Conservation (phyloP, 2,888 invertebrate species). For the Zele albiditarsus region DNA sequence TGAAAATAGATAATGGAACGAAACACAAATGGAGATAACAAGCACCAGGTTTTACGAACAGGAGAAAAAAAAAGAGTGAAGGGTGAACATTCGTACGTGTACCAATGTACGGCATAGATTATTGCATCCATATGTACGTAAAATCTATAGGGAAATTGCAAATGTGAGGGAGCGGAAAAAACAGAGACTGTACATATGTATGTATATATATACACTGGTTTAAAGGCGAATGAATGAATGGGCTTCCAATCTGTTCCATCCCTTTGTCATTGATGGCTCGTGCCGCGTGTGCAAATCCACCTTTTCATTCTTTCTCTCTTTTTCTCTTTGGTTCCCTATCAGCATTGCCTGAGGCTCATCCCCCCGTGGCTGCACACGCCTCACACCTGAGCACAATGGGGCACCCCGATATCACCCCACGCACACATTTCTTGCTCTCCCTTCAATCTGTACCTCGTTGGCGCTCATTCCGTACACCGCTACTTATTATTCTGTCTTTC, state of each 20-base stretch:
- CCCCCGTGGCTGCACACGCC: slow-evolving; percentile 64
- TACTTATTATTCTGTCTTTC: slow-evolving; percentile 36
- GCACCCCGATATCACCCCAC: slow-evolving; percentile 64
- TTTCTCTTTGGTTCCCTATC: slow-evolving; percentile 38
- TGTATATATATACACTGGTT: slow-evolving; percentile 4
- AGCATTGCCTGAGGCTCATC: slow-evolving; percentile 39
- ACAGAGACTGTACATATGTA: slow-evolving; percentile 13
- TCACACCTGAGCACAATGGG: slow-evolving; percentile 72
- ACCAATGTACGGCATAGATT: slow-evolving; percentile 7
- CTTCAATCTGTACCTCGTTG: slow-evolving; percentile 35
- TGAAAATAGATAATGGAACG: background rate
- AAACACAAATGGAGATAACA: slow-evolving; percentile 23
- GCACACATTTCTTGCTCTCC: slow-evolving; percentile 27
- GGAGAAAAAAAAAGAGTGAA: slow-evolving; percentile 7
- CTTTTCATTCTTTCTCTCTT: slow-evolving; percentile 31
- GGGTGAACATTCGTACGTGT: slow-evolving; percentile 20
- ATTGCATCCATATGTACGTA: slow-evolving; percentile 19
- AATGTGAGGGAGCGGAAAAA: background rate
- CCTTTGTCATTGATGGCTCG: slow-evolving; percentile 69
- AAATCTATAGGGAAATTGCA: background rate
- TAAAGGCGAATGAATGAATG: slow-evolving; percentile 37
- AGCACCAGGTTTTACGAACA: slow-evolving; percentile 3
- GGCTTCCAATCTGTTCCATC: slow-evolving; percentile 70
- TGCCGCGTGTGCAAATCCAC: slow-evolving; percentile 72
- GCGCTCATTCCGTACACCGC: background rate